phyloP scores from a whole-genome alignment of 1,140 invertebrate species.

The Formica exsecta region DNA sequence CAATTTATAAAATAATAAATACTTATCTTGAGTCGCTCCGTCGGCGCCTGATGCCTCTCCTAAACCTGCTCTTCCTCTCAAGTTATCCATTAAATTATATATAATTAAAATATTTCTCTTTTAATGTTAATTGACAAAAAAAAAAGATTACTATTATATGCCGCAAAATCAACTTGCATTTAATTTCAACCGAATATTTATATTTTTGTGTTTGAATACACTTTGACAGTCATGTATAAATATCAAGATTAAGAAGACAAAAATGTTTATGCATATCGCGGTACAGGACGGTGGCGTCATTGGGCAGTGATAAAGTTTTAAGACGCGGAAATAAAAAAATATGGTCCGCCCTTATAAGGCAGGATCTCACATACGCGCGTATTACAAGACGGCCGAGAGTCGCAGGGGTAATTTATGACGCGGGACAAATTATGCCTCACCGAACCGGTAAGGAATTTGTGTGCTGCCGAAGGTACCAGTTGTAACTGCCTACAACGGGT shows the following conservation, averaged over 20 bases:
- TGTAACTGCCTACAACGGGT: slow-evolving; percentile 43
- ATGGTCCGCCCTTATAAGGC: slow-evolving; percentile 69
- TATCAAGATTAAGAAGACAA: slow-evolving; percentile 56
- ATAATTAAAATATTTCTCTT: not conserved
- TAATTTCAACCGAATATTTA: slow-evolving; percentile 21
- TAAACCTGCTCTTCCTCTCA: too few species aligned
- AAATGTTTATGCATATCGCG: slow-evolving; percentile 52
- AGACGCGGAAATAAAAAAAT: slow-evolving; percentile 72
- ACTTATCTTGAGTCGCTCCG: too few species aligned
- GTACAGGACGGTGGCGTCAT: slow-evolving; percentile 52
- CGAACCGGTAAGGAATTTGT: slow-evolving; percentile 67
- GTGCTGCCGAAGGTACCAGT: slow-evolving; percentile 42
- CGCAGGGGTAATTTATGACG: slow-evolving; percentile 71
- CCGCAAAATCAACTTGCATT: not conserved
- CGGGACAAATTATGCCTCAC: slow-evolving; percentile 65
- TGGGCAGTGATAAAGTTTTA: slow-evolving; percentile 66
- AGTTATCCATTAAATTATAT: not conserved
- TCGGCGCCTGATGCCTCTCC: too few species aligned
- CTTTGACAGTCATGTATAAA: slow-evolving; percentile 37
- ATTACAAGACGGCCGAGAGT: slow-evolving; percentile 60
- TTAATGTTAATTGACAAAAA: not conserved
- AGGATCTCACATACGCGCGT: slow-evolving; percentile 62
- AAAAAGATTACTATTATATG: not conserved
- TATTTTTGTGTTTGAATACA: not conserved
- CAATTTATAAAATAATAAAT: too few species aligned